Conservation (phyloP, 23 tunicate species). For the Aplidium turbinatum region DNA sequence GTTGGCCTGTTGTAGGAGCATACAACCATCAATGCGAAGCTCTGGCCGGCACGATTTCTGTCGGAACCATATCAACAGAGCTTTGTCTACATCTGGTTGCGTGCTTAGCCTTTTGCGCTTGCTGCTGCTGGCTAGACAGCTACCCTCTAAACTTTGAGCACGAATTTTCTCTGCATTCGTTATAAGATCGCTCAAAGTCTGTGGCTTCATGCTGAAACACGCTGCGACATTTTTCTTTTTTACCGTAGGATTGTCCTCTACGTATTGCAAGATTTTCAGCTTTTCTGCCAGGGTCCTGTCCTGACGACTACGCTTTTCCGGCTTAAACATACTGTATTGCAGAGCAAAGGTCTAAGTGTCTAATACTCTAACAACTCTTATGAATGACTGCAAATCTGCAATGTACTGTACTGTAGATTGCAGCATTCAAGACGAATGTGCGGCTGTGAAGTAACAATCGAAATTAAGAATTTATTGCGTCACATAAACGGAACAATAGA, state of each 20-base stretch:
- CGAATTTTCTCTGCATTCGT: background rate
- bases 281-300: slow-evolving; percentile 11
- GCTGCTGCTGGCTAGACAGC: background rate
- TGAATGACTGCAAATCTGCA: too few relatives aligned
- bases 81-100: slow-evolving; percentile 18
- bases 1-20: slow-evolving; percentile 20
- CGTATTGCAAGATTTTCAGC: background rate
- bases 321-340: too few relatives aligned
- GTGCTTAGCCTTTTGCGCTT: slow-evolving; percentile 7
- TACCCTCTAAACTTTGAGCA: background rate
- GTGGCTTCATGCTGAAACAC: background rate
- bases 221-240: background rate
- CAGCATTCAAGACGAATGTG: too few relatives aligned
- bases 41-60: background rate
- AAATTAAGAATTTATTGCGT: too few relatives aligned
- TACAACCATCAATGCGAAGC: slow-evolving; percentile 23
- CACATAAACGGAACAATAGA: too few relatives aligned
- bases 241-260: slow-evolving; percentile 6
- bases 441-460: too few relatives aligned
- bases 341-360: too few relatives aligned
- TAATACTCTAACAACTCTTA: too few relatives aligned
- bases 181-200: slow-evolving; percentile 9
- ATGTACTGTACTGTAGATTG: too few relatives aligned
- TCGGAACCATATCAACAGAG: slow-evolving; percentile 24
- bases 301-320: too few relatives aligned